Base-by-base conservation (phyloP, 2,888 invertebrate species). In the Tenthredo amoena region DNA sequence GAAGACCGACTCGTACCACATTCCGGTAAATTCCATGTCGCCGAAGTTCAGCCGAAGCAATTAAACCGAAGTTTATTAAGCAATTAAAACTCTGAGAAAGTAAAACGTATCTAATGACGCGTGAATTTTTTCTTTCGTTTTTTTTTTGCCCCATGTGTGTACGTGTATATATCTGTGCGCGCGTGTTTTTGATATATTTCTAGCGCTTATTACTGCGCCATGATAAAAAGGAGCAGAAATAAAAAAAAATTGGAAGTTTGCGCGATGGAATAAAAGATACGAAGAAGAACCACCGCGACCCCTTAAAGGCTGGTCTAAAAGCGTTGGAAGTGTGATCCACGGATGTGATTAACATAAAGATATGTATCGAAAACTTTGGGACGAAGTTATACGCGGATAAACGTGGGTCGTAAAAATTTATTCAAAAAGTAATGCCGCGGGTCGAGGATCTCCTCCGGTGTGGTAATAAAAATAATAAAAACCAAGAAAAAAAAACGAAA, bases 261-360 rank as follows among this genome's bases (percentile, higher is more conserved):
- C 62, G 37, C 34, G 71, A 62, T 62, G 40, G 72, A 18, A 77
- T 31, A 34, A 31, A 50, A 31, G 26, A 50, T 77, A 50, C 2
- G 50, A 31, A 18, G 26, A 47, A 50, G 12, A 7, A 62, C 10
- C 21, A 12, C 34, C 68, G 12, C 34, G 21, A 74, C 12, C 40
- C 74, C 74, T 40, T 12, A 50, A 26, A 55, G 72, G 77, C 50
- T 18, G 31, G 55, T 77, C 77, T 55, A 18, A 77, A 77, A 55
- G 31, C 77, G 26, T 26, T 77, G 77, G 77, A 77, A 77, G 50
- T 77, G 77, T 50, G 77, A 77, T 77, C 50, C 77, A 34, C 15
- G 50, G 55, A 55, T 55, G 77, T 77, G 77, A 77, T 77, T 77
- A 77, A 77, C 77, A 77, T 77, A 77, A 77, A 77, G 77, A 77